phyloP scores from a whole-genome alignment of 2,888 invertebrate species.

The Sphaerophoria taeniata region DNA sequence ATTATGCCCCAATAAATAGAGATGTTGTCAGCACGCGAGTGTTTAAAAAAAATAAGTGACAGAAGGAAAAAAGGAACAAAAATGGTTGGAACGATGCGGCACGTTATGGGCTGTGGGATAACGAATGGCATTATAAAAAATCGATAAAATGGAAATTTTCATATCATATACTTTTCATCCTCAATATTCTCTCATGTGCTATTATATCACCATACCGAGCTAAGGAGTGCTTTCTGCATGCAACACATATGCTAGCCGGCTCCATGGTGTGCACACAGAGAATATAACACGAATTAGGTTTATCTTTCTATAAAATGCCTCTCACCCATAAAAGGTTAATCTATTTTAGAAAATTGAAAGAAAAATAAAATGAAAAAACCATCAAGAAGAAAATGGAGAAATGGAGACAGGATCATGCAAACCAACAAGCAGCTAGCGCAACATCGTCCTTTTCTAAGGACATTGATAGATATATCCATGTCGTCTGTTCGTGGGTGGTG shows the following conservation, averaged over 20 bases:
- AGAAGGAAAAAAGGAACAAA: background rate
- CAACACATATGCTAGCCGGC: conserved; percentile 4
- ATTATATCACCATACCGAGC: conserved; percentile 28
- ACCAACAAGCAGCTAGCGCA: background rate
- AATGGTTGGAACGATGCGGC: background rate
- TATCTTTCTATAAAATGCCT: conserved; percentile 30
- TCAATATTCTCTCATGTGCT: conserved; percentile 60
- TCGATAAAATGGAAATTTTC: conserved; percentile 54
- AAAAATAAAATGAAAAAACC: conserved; percentile 24
- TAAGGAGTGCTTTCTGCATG: conserved; percentile 22
- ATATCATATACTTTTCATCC: conserved; percentile 38
- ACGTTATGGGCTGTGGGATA: background rate
- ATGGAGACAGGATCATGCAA: conserved; percentile 27
- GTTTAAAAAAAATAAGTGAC: no score
- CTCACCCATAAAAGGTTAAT: conserved; percentile 58
- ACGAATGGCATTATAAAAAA: conserved; percentile 29
- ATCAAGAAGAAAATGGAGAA: background rate
- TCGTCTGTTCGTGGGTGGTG: background rate
- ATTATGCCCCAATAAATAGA: conserved; percentile 22
- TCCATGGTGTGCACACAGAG: conserved; percentile 18
- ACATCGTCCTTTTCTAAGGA: conserved; percentile 8
- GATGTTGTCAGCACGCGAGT: conserved; percentile 32
- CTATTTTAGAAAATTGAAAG: conserved; percentile 55
- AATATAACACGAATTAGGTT: conserved; percentile 1
- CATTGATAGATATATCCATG: no score